These are phyloP conservation scores for Hemistola chrysoprasaria DNA, from an alignment of 2,888 invertebrate species.

Conservation along the genomic window DNA sequence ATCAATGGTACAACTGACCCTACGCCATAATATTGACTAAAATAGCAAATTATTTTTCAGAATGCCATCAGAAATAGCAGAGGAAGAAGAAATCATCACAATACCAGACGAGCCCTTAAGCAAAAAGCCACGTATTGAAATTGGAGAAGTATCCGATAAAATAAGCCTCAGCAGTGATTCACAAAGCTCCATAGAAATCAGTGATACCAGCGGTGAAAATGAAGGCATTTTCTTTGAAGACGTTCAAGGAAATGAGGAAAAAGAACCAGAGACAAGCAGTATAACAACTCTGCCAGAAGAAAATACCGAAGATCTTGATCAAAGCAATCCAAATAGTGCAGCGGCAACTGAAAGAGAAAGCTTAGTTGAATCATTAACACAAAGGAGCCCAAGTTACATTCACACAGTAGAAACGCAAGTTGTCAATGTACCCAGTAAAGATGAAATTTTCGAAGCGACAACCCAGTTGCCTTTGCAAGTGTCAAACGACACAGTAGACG, in stretches of 20 bases:
- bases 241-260: too few species aligned
- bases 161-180: slow-evolving; percentile 67
- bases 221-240: slow-evolving; percentile 5
- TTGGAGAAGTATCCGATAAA: slow-evolving; percentile 42
- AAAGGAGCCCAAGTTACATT: slow-evolving; percentile 27
- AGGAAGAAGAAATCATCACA: slow-evolving; percentile 35
- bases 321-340: too few species aligned
- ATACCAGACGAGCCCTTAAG: slow-evolving; percentile 53
- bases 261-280: too few species aligned
- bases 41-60: slow-evolving; percentile 37
- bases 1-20: too few species aligned
- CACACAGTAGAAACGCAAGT: slow-evolving; percentile 54
- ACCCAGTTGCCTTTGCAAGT: slow-evolving; percentile 34
- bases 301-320: too few species aligned
- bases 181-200: slow-evolving; percentile 46
- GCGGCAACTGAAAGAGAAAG: slow-evolving; percentile 14
- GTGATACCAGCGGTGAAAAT: slow-evolving; percentile 44
- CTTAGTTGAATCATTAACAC: slow-evolving; percentile 1
- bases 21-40: too few species aligned
- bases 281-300: too few species aligned
- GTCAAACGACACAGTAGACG: slow-evolving; percentile 46
- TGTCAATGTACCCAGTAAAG: too few species aligned
- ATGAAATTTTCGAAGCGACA: too few species aligned
- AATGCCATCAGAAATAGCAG: slow-evolving; percentile 34
- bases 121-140: slow-evolving; percentile 50